Evolutionary conservation across 2,888 invertebrate genomes (phyloP), one percentile per base, ranked within the genome.

Genomic region (Lycia hirtaria): DNA sequence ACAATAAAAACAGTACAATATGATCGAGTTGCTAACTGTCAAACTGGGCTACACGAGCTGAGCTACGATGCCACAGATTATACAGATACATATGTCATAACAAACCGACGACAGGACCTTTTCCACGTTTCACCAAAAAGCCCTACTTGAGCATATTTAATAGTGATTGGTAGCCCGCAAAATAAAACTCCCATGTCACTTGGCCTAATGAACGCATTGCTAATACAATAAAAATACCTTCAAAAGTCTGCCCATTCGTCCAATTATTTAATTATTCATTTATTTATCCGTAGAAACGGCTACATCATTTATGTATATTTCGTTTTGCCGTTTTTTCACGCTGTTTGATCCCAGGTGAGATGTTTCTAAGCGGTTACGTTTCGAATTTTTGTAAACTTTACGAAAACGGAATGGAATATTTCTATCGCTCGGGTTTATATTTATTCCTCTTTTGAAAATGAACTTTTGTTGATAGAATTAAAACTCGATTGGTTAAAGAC

Each of bases 251-350:
- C 62, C 62, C 64, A 61, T 71, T 71, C 66, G 64, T 65, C 65
- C 68, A 69, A 76, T 74, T 71, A 76, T 71, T 74, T 69, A 65
- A 62, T 73, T 62, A 62, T 65, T 58, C 71, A 71, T 69, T 72
- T 58, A 65, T 54, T 64, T 43, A 63, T 24, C 57, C 41, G 52
- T 47, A 56, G 62, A 63, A 65, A 58, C 62, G 44, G 65, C 57
- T 60, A 54, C 61, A 64, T 69, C 54, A 66, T 68, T 65, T 66
- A 62, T 67, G 62, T 60, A 63, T 56, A 53, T 53, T 55, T 51
- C 63, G 55, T 53, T 63, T 64, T 55, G 45, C 61, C 52, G n/a
- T 57, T 56, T 50, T 33, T 51, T 56, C 47, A 40, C 45, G 50
- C 19, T 35, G 32, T 50, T 38, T 28, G 22, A 33, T 51, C 40